Evolutionary conservation across 2,888 invertebrate species (phyloP), one percentile per base, ranked within the genome.

Genomic region (Dermolepida albohirtum): DNA sequence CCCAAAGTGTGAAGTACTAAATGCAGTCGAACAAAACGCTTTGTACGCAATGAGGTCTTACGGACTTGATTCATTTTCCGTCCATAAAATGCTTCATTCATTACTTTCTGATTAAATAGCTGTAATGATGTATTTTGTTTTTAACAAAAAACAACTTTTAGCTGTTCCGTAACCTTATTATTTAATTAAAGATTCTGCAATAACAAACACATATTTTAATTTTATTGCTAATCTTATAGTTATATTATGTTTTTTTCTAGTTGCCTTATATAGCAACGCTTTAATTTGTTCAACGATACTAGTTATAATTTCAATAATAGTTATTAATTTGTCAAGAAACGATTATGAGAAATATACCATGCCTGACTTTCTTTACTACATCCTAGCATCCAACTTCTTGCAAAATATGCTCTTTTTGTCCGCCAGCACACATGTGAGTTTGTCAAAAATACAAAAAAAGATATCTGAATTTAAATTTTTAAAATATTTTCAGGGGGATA

Each of bases 241-340:
- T 22, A 4, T 4, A 22, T 22, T 22, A 22, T 22, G 4, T 22
- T 22, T 22, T 67, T 80, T 34, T 81, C 73, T 72, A 83, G 83
- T 82, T 49, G 59, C 72, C 8, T 71, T 80, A 6, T 82, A 82
- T 72, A 77, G 77, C 64, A 79, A 72, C 52, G 74, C 77, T 14
- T 68, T 80, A 14, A 66, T 79, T 5, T 79, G 75, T 29, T 76
- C 74, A n/a, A 47, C 77, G 34, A 29, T 79, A 10, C 76, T 78
- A 8, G 67, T 81, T 1, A 47, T 79, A 5, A 73, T 82, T 16
- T 74, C 80, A 5, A 76, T 78, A 44, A 64, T 79, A 14, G 79
- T 82, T 5, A 78, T 81, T 49, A 82, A 82, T 71, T 64, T 81
- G 1, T 75, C 77, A 12, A 76, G 81, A 70, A 76, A 69, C 64